A percentile compares a stretch with the other conserved stretches of the same genome.
phyloP scores from a whole-genome alignment of 2,113 vertebrate genomes.

The Megalops atlanticus region DNA sequence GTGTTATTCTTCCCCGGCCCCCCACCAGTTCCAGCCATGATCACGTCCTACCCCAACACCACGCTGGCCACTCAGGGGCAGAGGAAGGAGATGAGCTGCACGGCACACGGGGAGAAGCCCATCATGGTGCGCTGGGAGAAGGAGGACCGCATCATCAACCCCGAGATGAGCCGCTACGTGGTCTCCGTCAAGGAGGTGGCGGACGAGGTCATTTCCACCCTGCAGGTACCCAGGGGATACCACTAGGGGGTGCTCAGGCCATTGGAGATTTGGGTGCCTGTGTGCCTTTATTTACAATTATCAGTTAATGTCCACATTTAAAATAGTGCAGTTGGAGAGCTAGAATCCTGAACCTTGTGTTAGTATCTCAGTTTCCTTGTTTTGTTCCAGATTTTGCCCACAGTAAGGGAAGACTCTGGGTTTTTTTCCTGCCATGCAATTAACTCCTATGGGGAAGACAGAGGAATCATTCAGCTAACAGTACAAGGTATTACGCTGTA shows the following conservation, averaged over 20 bases:
- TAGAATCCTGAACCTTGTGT: background rate
- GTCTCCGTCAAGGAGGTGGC: constrained; percentile 91
- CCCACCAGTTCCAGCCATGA: constrained; percentile 91
- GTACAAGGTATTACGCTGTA: constrained; percentile 83
- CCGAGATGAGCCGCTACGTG: constrained; percentile 93
- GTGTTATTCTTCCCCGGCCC: background rate
- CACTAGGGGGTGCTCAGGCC: background rate
- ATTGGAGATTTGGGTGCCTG: too few species aligned
- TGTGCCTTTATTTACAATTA: too few species aligned
- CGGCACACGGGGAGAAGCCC: constrained; percentile 92
- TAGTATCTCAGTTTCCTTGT: constrained; percentile 3
- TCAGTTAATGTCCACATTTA: too few species aligned
- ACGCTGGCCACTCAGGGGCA: constrained; percentile 95
- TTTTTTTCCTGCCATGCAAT: constrained; percentile 98
- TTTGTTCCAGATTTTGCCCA: constrained; percentile 85
- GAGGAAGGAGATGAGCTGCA: constrained; percentile 97
- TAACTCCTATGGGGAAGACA: constrained; percentile 96
- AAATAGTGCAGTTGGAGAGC: background rate
- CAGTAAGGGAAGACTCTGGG: constrained; percentile 94
- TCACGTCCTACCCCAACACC: constrained; percentile 96
- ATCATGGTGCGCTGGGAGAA: constrained; percentile 99
- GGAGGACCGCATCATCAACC: constrained; percentile 95
- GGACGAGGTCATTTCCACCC: constrained; percentile 92
- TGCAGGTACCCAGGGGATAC: constrained; percentile 74
- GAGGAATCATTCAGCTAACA: constrained; percentile 97